These are phyloP conservation scores for Eilema depressum DNA, from an alignment of 2,888 invertebrate species.

Conservation along the genomic window DNA sequence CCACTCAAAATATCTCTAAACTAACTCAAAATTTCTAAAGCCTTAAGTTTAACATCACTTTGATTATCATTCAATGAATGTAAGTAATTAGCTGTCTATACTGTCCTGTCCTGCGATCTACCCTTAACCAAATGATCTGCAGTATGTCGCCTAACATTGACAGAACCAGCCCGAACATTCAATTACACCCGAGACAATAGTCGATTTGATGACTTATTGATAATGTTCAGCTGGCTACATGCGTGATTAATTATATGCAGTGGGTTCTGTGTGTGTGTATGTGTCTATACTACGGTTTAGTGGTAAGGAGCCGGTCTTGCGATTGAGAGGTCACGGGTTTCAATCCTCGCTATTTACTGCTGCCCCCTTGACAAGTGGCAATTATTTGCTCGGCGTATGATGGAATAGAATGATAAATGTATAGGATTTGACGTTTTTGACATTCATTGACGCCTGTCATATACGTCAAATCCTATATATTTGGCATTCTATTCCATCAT, in stretches of 20 bases:
- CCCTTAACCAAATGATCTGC: background rate
- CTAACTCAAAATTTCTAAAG: no score
- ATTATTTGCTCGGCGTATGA: no score
- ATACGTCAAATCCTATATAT: no score
- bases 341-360: no score
- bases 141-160: background rate
- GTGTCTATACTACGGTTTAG: background rate
- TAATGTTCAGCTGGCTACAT: constrained; percentile 50
- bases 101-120: background rate
- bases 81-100: background rate
- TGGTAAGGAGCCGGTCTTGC: background rate
- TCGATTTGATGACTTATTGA: constrained; percentile 55
- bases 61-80: background rate
- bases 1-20: no score
- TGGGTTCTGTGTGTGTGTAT: constrained; percentile 25
- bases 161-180: constrained; percentile 12
- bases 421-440: no score
- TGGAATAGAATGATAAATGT: no score
- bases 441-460: no score
- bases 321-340: no score
- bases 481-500: no score
- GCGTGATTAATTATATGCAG: constrained; percentile 53
- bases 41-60: no score
- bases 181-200: constrained; percentile 38
- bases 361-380: no score